phyloP scores from a whole-genome alignment of 2,888 invertebrate species.

The Catotricha subobsoleta region DNA sequence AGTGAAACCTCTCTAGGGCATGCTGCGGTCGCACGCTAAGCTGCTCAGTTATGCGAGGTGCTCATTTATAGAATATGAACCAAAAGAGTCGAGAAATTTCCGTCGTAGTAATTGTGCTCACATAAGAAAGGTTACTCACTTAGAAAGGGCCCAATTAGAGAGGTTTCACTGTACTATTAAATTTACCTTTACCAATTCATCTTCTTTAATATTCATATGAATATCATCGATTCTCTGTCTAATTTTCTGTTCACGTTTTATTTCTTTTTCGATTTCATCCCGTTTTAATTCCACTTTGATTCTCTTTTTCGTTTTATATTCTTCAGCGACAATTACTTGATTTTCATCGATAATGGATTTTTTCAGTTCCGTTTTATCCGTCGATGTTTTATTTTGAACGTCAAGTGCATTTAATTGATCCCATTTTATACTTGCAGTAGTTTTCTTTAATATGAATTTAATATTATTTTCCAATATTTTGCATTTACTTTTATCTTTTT shows the following conservation, averaged over 20 bases:
- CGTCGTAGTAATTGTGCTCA: too few species aligned
- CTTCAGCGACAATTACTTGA: slow-evolving; percentile 14
- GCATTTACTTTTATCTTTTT: slow-evolving; percentile 44
- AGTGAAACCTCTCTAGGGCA: too few species aligned
- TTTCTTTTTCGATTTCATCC: slow-evolving; percentile 32
- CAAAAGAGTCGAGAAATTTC: too few species aligned
- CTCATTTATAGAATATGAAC: not conserved
- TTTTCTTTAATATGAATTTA: slow-evolving; percentile 47
- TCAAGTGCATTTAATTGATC: slow-evolving; percentile 34
- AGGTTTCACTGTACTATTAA: slow-evolving; percentile 13
- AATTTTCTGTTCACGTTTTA: slow-evolving; percentile 33
- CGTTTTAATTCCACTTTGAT: slow-evolving; percentile 28
- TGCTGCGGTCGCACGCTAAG: not conserved
- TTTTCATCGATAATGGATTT: slow-evolving; percentile 37
- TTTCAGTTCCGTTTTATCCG: slow-evolving; percentile 7
- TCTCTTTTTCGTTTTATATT: not conserved
- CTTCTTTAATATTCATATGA: slow-evolving; percentile 12
- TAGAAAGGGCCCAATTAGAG: not conserved
- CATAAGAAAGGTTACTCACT: too few species aligned
- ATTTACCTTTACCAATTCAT: slow-evolving; percentile 10
- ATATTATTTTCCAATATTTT: slow-evolving; percentile 42
- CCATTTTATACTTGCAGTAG: slow-evolving; percentile 40
- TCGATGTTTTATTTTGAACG: slow-evolving; percentile 36
- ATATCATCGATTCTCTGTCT: slow-evolving; percentile 40
- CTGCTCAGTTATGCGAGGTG: slow-evolving; percentile 9